Conservation (phyloP, 2,797 vertebrate species). For the Enteromius afrohamiltoni region DNA sequence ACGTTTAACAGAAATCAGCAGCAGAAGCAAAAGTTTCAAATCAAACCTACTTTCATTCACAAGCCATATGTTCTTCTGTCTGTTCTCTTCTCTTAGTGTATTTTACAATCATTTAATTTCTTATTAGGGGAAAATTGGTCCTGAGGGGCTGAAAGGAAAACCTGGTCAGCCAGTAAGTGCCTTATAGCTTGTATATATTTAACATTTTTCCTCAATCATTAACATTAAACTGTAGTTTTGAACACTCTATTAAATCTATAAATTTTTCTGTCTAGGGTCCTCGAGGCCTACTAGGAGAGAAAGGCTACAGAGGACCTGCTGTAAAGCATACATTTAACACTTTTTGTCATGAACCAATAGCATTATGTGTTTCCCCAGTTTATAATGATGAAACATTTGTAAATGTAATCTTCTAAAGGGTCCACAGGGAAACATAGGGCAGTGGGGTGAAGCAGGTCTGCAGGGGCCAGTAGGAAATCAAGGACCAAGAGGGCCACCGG, state of each 20-base stretch:
- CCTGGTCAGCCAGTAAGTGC: slow-evolving; percentile 70
- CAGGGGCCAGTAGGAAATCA: slow-evolving; percentile 69
- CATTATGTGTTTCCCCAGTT: background rate
- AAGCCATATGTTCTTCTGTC: background rate
- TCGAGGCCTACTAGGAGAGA: slow-evolving; percentile 70
- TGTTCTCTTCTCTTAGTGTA: background rate
- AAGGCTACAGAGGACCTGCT: slow-evolving; percentile 71
- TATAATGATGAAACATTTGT: slow-evolving; percentile 2
- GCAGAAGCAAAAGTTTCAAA: background rate
- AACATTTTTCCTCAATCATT: background rate
- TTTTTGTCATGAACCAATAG: background rate
- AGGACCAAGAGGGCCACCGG: slow-evolving; percentile 69
- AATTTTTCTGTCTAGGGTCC: slow-evolving; percentile 66
- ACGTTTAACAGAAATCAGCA: background rate
- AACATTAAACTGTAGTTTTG: background rate
- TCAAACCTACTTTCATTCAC: background rate
- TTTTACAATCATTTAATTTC: slow-evolving; percentile 20
- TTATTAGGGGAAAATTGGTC: slow-evolving; percentile 73
- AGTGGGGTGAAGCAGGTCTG: slow-evolving; percentile 72
- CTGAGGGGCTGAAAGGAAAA: slow-evolving; percentile 70
- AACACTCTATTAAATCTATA: background rate
- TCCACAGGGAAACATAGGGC: slow-evolving; percentile 76
- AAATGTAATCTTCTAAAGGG: slow-evolving; percentile 65
- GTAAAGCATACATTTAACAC: slow-evolving; percentile 66
- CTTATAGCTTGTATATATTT: background rate